Conservation (phyloP, 92 coral and sea anemone species). For the Parazoanthus darwini region DNA sequence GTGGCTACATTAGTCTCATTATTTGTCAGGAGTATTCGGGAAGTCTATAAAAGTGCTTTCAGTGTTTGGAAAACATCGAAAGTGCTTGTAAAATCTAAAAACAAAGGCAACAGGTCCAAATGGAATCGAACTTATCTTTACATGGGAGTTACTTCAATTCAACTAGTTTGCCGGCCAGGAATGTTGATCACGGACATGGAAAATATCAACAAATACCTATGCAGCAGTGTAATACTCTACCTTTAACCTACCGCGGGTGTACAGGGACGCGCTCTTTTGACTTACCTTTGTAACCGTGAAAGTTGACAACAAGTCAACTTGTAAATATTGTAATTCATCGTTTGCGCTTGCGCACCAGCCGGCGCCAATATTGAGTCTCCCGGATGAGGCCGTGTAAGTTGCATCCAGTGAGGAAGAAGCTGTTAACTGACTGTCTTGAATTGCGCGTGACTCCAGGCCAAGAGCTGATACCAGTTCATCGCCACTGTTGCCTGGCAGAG, state of each 20-base stretch:
- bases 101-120: too few species aligned
- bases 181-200: too few species aligned
- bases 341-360: constrained; percentile 51
- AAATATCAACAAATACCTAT: too few species aligned
- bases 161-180: too few species aligned
- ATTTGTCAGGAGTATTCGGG: too few species aligned
- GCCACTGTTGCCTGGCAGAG: background rate
- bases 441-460: constrained; percentile 53
- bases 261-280: background rate
- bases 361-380: constrained; percentile 39
- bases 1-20: too few species aligned
- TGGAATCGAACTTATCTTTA: too few species aligned
- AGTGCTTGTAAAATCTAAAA: too few species aligned
- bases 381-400: constrained; percentile 26
- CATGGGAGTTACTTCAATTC: too few species aligned
- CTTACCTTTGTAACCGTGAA: constrained; percentile 41
- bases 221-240: too few species aligned
- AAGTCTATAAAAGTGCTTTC: too few species aligned
- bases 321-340: constrained; percentile 45
- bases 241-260: background rate
- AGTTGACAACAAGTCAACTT: constrained; percentile 42
- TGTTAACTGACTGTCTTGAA: constrained; percentile 49
- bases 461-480: constrained; percentile 15
- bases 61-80: too few species aligned
- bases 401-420: constrained; percentile 32